Percentiles rank a stretch among this genome's conserved stretches.
Conservation (phyloP, 2,888 invertebrate species). For the Tetragonisca angustula region DNA sequence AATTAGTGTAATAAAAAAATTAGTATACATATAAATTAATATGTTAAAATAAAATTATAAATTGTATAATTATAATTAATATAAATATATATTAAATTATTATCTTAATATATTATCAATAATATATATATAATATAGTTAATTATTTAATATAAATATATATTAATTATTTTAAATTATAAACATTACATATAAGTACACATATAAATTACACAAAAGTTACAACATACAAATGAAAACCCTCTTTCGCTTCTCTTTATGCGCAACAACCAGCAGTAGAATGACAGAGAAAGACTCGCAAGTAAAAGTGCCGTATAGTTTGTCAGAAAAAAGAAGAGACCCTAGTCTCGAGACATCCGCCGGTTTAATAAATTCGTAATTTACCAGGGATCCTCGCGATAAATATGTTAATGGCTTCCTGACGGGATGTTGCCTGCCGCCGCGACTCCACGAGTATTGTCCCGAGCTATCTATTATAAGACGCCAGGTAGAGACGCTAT, state of each 20-base stretch:
- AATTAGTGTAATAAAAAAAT: no score
- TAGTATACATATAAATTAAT: no score
- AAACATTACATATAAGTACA: no score
- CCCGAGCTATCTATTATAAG: slow-evolving; percentile 19
- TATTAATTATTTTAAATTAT: no score
- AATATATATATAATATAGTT: no score
- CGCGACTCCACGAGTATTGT: background rate
- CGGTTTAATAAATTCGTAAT: slow-evolving; percentile 1
- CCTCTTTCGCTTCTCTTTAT: background rate
- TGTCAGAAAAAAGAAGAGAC: background rate
- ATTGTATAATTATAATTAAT: no score
- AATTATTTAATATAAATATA: no score
- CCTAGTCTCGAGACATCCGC: background rate
- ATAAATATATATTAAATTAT: no score
- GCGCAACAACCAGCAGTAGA: background rate
- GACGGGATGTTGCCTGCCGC: slow-evolving; percentile 13
- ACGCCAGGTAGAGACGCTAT: slow-evolving; percentile 3
- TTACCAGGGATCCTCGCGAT: background rate
- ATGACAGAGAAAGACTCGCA: no score
- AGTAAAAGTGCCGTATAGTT: background rate
- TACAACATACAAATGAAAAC: background rate
- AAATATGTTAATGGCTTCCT: slow-evolving; percentile 25
- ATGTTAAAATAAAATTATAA: no score
- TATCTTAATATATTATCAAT: no score
- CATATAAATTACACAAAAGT: no score